Evolutionary conservation across 2,888 invertebrate genomes (phyloP).

Genomic region (Aleiodes alternator): DNA sequence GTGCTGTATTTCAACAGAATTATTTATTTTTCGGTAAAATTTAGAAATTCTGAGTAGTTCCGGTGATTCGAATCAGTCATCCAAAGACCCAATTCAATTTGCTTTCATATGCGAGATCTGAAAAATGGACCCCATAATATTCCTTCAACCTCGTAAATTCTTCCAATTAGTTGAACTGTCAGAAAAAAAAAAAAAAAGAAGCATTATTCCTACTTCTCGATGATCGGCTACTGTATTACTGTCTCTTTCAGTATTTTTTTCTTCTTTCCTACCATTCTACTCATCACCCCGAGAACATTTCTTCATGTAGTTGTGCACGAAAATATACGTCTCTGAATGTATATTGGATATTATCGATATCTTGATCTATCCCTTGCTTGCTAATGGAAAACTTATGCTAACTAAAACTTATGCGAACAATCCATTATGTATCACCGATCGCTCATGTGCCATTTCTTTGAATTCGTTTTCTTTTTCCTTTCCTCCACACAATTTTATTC

Average conservation of each 20-base stretch:
- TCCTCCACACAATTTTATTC: not conserved
- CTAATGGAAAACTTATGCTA: constrained; percentile 72
- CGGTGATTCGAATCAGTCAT: constrained; percentile 58
- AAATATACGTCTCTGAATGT: constrained; percentile 63
- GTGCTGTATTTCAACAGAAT: not conserved
- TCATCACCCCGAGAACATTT: constrained; percentile 51
- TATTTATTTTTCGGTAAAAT: constrained; percentile 48
- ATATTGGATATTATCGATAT: constrained; percentile 70
- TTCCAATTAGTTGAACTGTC: constrained; percentile 68
- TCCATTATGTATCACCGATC: constrained; percentile 65
- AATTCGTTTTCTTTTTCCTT: not conserved
- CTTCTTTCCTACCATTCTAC: not conserved
- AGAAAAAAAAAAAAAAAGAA: constrained; percentile 56
- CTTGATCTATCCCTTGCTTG: constrained; percentile 62
- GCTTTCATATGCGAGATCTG: not conserved
- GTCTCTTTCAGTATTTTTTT: not conserved
- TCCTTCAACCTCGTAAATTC: constrained; percentile 66
- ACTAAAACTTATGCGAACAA: constrained; percentile 51
- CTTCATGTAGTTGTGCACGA: constrained; percentile 53
- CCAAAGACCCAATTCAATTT: constrained; percentile 9
- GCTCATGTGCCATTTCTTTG: constrained; percentile 32
- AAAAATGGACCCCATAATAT: constrained; percentile 42
- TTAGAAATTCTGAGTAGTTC: constrained; percentile 61
- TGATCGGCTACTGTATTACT: constrained; percentile 7
- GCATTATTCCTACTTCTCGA: not conserved